Conservation (phyloP, 1,140 invertebrate species). For the Subanguina moxae region DNA sequence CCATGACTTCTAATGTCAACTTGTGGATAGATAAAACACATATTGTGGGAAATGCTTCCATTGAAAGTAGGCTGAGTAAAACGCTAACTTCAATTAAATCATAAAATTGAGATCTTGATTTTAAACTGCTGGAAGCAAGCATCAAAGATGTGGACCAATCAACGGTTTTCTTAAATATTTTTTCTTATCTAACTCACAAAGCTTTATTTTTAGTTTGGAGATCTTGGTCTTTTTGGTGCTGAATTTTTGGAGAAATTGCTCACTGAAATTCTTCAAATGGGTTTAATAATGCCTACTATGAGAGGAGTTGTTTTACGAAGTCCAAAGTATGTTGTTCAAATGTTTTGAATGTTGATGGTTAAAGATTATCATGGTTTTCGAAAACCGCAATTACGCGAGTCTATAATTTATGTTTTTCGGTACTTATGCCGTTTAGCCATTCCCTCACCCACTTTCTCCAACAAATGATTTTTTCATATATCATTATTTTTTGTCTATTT, state of each 20-base stretch:
- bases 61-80: background rate
- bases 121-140: slow-evolving; percentile 50
- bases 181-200: background rate
- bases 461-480: too few relatives aligned
- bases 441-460: too few relatives aligned
- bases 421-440: background rate
- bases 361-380: too few relatives aligned
- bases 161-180: background rate
- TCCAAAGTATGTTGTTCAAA: slow-evolving; percentile 47
- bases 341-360: too few relatives aligned
- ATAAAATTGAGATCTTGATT: slow-evolving; percentile 48
- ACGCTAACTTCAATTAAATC: too few relatives aligned
- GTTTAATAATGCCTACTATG: slow-evolving; percentile 56
- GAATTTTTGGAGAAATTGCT: slow-evolving; percentile 58
- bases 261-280: slow-evolving; percentile 58
- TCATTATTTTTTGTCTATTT: too few relatives aligned
- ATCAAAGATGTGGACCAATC: slow-evolving; percentile 56
- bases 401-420: too few relatives aligned
- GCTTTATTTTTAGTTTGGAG: slow-evolving; percentile 38
- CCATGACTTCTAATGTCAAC: slow-evolving; percentile 57
- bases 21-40: slow-evolving; percentile 47
- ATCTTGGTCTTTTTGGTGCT: slow-evolving; percentile 56
- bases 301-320: slow-evolving; percentile 55
- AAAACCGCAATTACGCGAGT: too few relatives aligned
- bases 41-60: slow-evolving; percentile 38